Base-by-base conservation (phyloP, 2,888 invertebrate genomes). In the Drosophila lacicola region DNA sequence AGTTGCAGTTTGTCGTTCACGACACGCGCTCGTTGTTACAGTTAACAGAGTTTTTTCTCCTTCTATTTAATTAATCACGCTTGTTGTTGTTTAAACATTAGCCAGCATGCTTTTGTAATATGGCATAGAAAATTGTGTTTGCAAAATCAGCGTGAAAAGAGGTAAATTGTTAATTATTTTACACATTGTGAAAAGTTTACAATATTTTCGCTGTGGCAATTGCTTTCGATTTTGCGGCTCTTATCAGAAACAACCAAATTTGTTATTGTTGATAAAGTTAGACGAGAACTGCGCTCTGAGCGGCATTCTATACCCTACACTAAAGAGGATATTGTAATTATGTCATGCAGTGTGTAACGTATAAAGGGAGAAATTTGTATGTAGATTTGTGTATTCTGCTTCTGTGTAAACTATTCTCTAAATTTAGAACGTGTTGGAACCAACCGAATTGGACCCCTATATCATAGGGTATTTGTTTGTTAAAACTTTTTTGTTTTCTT, bases 1-100 rank as follows among this genome's bases (percentile, higher is more conserved):
- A 85, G 85, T 85, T 85, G 85, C 89, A 85, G 68, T 89, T 88
- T 71, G 85, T 82, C 80, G 86, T 68, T 85, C 80, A 74, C 62
- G 47, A 70, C 75, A 69, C 80, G 72, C 83, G 81, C 68, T 75
- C 45, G 64, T 58, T 46, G 55, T 61, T 51, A 34, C 21, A 49
- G 36, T 60, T 60, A 60, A 37, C 58, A 44, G 45, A 33, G 29
- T 21, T 51, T 50, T 50, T 2, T 2, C 29, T 8, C 8, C 8
- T 8, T 4, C 36, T 11, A 34, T 46, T 62, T 46, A 37, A 61
- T 78, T 74, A 45, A 19, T 17, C 33, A 55, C 65, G 58, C 42
- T 47, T 37, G n/a, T 10, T 41, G 53, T 44, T 61, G 4, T 3
- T 29, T 29, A 17, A 41, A 41, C 37, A 45, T 42, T 49, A 14